Evolutionary conservation across 2,888 invertebrate species (phyloP).

Genomic region (Lutraria lutraria): DNA sequence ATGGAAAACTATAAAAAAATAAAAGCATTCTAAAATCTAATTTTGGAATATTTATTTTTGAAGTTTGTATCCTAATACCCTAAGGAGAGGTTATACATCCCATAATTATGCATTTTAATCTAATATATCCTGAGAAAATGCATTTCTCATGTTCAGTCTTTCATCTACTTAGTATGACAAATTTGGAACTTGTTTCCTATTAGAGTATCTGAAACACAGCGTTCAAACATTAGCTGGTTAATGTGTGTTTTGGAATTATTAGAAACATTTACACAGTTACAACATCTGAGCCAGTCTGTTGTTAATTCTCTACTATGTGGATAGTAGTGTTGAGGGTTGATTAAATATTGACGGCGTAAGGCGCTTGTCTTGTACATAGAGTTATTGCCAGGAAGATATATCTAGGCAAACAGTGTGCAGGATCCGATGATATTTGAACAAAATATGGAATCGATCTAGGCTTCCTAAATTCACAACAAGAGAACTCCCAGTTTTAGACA

Average conservation of each 20-base stretch:
- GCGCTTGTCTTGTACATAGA: slow-evolving; percentile 32
- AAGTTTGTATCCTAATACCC: too few relatives aligned
- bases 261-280: background rate
- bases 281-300: slow-evolving; percentile 8
- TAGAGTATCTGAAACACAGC: background rate
- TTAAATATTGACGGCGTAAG: slow-evolving; percentile 51
- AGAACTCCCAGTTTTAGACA: slow-evolving; percentile 19
- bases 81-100: too few relatives aligned
- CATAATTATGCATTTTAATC: too few relatives aligned
- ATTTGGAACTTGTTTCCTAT: background rate
- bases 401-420: slow-evolving; percentile 23
- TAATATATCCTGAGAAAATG: too few relatives aligned
- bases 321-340: slow-evolving; percentile 28
- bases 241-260: background rate
- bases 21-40: too few relatives aligned
- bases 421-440: slow-evolving; percentile 30
- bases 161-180: background rate
- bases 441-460: slow-evolving; percentile 29
- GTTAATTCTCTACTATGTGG: background rate
- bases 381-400: slow-evolving; percentile 33
- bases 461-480: slow-evolving; percentile 13
- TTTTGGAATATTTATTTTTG: too few relatives aligned
- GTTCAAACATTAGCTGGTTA: background rate
- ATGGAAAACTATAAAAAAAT: too few relatives aligned
- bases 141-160: background rate